phyloP scores from a whole-genome alignment of 1,140 invertebrate genomes.

The Fopius arisanus region DNA sequence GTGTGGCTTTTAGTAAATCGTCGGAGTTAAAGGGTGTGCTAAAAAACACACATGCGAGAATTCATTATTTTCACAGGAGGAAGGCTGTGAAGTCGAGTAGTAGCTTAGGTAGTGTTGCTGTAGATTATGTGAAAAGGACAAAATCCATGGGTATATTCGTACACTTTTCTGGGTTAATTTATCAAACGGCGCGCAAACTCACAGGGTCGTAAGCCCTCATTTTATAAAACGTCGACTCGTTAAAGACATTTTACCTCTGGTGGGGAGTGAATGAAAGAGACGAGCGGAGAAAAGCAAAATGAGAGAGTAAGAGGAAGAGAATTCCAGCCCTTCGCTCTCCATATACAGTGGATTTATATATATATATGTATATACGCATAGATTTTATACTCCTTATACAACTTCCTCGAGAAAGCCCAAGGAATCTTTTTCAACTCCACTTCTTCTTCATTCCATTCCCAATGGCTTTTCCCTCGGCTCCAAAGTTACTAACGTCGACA shows the following conservation, averaged over 20 bases:
- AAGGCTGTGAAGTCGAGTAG: neutral
- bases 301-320: neutral
- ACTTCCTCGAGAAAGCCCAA: constrained; percentile 40
- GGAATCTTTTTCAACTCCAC: constrained; percentile 57
- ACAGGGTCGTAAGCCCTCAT: constrained; percentile 42
- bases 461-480: constrained; percentile 37
- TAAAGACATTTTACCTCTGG: constrained; percentile 49
- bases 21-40: neutral
- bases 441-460: constrained; percentile 41
- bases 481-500: constrained; percentile 38
- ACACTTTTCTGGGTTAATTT: constrained; percentile 54
- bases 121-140: constrained; percentile 39
- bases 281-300: neutral
- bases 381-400: constrained; percentile 26
- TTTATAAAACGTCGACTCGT: constrained; percentile 50
- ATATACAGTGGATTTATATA: constrained; percentile 9
- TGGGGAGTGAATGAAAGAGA: constrained; percentile 1
- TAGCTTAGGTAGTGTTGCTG: constrained; percentile 23
- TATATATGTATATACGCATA: constrained; percentile 4
- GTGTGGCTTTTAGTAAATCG: constrained; percentile 10
- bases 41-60: neutral
- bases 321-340: neutral
- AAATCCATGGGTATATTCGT: constrained; percentile 19
- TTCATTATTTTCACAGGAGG: neutral
- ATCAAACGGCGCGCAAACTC: constrained; percentile 52